phyloP scores from a whole-genome alignment of 2,888 invertebrate genomes.

The Noctua janthina region DNA sequence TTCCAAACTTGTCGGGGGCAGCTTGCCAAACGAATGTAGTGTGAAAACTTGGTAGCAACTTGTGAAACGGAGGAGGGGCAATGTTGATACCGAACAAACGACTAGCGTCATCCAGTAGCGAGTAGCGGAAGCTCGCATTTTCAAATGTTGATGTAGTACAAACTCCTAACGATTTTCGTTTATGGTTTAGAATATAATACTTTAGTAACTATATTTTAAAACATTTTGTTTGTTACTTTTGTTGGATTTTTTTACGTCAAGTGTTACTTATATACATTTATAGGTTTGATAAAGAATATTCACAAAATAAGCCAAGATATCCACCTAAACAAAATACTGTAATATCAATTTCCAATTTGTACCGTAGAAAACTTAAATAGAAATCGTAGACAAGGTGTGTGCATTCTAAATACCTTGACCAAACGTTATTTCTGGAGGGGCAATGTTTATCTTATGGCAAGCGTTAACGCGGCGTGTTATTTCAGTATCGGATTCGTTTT shows the following conservation, averaged over 20 bases:
- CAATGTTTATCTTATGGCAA: slow-evolving; percentile 83
- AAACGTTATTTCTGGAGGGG: slow-evolving; percentile 83
- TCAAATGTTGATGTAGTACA: neutral
- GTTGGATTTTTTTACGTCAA: no score
- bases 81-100: slow-evolving; percentile 47
- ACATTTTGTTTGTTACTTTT: neutral
- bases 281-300: neutral
- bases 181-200: neutral
- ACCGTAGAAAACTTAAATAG: slow-evolving; percentile 65
- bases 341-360: slow-evolving; percentile 44
- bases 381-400: slow-evolving; percentile 76
- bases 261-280: no score
- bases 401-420: slow-evolving; percentile 79
- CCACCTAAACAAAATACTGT: slow-evolving; percentile 25
- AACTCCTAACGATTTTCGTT: neutral
- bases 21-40: slow-evolving; percentile 77
- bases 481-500: slow-evolving; percentile 83
- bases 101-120: slow-evolving; percentile 81
- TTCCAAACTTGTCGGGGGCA: slow-evolving; percentile 76
- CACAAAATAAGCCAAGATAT: neutral
- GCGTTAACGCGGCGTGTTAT: slow-evolving; percentile 80
- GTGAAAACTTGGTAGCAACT: slow-evolving; percentile 75
- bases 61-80: slow-evolving; percentile 64
- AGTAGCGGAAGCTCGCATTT: slow-evolving; percentile 75
- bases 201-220: neutral